Base-by-base conservation (phyloP, 2,113 vertebrate species). In the Pitta sordida region DNA sequence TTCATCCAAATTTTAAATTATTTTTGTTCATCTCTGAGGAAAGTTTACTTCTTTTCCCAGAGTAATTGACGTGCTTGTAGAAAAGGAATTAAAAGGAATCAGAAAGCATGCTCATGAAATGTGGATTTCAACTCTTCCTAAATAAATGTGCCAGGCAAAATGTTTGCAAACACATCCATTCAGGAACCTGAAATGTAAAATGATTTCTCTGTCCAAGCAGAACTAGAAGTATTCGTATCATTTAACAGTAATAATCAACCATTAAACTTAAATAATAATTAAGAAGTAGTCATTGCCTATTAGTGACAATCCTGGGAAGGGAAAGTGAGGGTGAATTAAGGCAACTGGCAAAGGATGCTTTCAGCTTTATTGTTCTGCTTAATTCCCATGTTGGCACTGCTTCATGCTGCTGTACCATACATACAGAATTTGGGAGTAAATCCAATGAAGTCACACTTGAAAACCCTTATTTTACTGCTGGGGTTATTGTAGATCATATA, bases 261-360 rank as follows among this genome's bases (percentile, higher is more conserved):
- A 83, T 92, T 90, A 79, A 73, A 51, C 53, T 93, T 81, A 53
- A 86, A 92, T 74, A 92, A 73, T 85, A 87, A 87, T 93, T 92
- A 87, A 88, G 93, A 85, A 83, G 55, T 36, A 93, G 75, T 88
- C 55, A 79, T 62, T 79, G 81, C 84, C 89, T 83, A 36, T 92
- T 88, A 95, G 75, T 77, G 82, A 73, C 88, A 83, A 51, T 43
- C 46, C 59, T 63, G 43, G 51, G 93, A 92, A 62, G 55, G 65
- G 59, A 85, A 90, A 92, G 70, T 12, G 71, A 76, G 67, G 67
- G 59, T 91, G 93, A 94, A 90, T 94, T 90, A 87, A 83, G 63
- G 84, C 87, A 77, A 9, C 37, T 94, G 87, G 91, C 84, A 93
- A 85, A 90, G 71, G 58, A 73, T 6, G 1, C 21, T 10, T 70